Evolutionary conservation across 2,113 vertebrate genomes (phyloP), one percentile per base, ranked within the genome.

Genomic region (Rynchops niger): DNA sequence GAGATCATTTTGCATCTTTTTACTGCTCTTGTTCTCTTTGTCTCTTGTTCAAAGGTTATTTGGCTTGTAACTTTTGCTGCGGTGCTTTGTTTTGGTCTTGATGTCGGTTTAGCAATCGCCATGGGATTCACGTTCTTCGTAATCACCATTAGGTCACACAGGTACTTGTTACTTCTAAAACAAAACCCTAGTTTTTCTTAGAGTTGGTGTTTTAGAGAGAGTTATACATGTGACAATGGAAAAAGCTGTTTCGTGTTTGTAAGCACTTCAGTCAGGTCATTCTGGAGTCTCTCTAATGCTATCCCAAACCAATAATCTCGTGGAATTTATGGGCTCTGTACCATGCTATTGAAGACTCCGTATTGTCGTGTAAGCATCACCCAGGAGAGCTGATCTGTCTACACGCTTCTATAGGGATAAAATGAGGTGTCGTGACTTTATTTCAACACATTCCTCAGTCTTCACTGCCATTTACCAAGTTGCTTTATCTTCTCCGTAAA

Each of bases 31-130:
- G 15, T 84, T 86, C 32, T 88, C 58, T 62, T 59, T 71, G 34
- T 61, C 42, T 78, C 34, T 67, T 58, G 19, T 73, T 74, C 67
- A 58, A 96, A 98, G 97, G 49, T 91, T 38, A 63, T 98, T 82
- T 98, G 98, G 97, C 53, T 98, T 40, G 59, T 97, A 78, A 97
- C 97, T 5, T 98, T 97, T 77, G 25, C 30, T 36, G 83, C 93
- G 25, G 74, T 95, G 9, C 58, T 98, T 59, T 89, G 95, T 63
- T 93, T 98, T 88, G 98, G 97, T 66, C 92, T 98, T 40, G 97
- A 97, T 40, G 2, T 92, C 1, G 97, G 98, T 49, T 97, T 98
- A 16, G 50, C n/a, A 1, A 21, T 97, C 8, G 59, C 97, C 6
- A 8, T 96, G 47, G 25, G 79, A 66, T 97, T 95, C 72, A 23